Evolutionary conservation across 2,888 invertebrate species (phyloP).

Genomic region (Heliothis peltigera): DNA sequence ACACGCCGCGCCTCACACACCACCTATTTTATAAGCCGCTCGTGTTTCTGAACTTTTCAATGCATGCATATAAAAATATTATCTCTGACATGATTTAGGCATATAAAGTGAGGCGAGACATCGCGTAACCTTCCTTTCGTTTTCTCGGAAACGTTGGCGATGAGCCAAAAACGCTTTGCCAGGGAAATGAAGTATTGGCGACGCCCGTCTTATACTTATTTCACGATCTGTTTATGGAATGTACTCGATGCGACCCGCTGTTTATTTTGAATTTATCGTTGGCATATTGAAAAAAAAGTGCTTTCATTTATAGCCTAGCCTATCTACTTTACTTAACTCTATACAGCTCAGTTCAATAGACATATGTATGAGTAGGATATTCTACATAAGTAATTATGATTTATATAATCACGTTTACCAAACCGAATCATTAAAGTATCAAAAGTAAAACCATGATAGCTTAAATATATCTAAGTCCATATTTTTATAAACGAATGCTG

Average conservation of each 20-base stretch:
- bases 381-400: not conserved
- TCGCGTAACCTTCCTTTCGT: constrained; percentile 87
- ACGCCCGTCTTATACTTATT: constrained; percentile 81
- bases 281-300: constrained; percentile 68
- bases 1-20: constrained; percentile 47
- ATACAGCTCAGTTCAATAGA: constrained; percentile 3
- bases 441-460: constrained; percentile 1
- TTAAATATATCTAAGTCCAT: constrained; percentile 2
- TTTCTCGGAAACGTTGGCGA: constrained; percentile 88
- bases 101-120: constrained; percentile 88
- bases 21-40: constrained; percentile 65
- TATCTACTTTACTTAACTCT: not conserved
- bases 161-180: constrained; percentile 80
- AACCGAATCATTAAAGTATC: not conserved
- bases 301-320: not conserved
- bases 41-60: constrained; percentile 65
- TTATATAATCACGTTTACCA: not conserved
- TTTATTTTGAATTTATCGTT: constrained; percentile 78
- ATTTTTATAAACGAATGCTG: constrained; percentile 15
- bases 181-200: constrained; percentile 86
- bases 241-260: constrained; percentile 72
- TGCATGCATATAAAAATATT: constrained; percentile 77
- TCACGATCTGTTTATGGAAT: constrained; percentile 85
- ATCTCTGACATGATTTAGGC: constrained; percentile 86
- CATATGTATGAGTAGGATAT: not conserved